These are phyloP conservation scores for Conus canariensis DNA, from an alignment of 2,888 invertebrate genomes.

Conservation along the genomic window DNA sequence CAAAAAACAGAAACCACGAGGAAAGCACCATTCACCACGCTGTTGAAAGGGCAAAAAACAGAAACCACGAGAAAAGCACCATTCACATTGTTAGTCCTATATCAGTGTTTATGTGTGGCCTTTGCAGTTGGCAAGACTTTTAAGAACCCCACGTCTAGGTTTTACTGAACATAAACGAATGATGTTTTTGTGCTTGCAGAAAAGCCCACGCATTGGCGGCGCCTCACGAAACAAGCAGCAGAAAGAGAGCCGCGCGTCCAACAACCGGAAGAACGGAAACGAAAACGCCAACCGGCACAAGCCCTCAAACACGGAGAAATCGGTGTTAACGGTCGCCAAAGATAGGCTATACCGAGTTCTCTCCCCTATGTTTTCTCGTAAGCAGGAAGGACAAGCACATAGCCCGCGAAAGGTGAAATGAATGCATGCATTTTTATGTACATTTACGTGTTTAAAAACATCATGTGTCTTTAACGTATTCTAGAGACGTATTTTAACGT, in stretches of 20 bases:
- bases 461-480: background rate
- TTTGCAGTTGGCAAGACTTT: no score
- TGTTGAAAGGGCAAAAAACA: background rate
- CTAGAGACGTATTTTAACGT: no score
- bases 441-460: background rate
- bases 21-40: no score
- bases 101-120: no score
- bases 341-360: slow-evolving; percentile 33
- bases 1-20: background rate
- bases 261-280: background rate
- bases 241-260: background rate
- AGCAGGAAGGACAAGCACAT: background rate
- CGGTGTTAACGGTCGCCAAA: slow-evolving; percentile 13
- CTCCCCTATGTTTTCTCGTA: slow-evolving; percentile 32
- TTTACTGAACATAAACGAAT: background rate
- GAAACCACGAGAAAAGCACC: background rate
- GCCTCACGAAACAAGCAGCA: background rate
- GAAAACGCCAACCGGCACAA: slow-evolving; percentile 24
- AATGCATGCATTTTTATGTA: background rate
- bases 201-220: background rate
- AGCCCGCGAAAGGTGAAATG: background rate
- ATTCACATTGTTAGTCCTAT: no score
- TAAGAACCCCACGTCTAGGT: background rate
- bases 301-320: slow-evolving; percentile 17
- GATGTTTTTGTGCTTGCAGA: slow-evolving; percentile 29